phyloP scores from a whole-genome alignment of 2,797 vertebrate species.

The Phoeniculus purpureus region DNA sequence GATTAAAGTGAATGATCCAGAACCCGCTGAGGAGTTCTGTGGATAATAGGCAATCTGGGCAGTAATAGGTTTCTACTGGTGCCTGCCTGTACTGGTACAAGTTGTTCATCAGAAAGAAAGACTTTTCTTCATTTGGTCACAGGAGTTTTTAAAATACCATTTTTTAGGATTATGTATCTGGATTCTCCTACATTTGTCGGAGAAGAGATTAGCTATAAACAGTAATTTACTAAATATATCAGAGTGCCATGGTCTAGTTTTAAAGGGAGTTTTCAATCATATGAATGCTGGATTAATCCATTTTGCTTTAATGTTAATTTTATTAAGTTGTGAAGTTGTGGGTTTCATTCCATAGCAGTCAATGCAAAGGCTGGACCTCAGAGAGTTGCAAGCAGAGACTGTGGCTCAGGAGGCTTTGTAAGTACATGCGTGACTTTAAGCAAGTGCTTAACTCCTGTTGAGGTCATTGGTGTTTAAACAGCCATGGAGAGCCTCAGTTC shows the following conservation, averaged over 20 bases:
- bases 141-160: background rate
- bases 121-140: background rate
- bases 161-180: background rate
- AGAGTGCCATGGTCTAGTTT: too few relatives aligned
- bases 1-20: background rate
- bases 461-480: background rate
- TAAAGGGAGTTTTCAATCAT: background rate
- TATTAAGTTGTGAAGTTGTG: background rate
- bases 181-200: background rate
- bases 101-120: background rate
- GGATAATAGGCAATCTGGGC: background rate
- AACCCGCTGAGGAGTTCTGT: background rate
- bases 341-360: background rate
- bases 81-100: accelerated
- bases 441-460: background rate
- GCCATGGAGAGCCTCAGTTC: background rate
- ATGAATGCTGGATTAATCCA: accelerated
- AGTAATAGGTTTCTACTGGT: background rate
- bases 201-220: background rate
- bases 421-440: background rate
- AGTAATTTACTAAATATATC: background rate
- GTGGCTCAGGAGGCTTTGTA: background rate
- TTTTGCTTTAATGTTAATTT: background rate
- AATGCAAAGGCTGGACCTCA: background rate
- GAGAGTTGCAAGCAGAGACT: background rate